Base-by-base conservation (phyloP, 2,797 vertebrate species). In the Botia kubotai region DNA sequence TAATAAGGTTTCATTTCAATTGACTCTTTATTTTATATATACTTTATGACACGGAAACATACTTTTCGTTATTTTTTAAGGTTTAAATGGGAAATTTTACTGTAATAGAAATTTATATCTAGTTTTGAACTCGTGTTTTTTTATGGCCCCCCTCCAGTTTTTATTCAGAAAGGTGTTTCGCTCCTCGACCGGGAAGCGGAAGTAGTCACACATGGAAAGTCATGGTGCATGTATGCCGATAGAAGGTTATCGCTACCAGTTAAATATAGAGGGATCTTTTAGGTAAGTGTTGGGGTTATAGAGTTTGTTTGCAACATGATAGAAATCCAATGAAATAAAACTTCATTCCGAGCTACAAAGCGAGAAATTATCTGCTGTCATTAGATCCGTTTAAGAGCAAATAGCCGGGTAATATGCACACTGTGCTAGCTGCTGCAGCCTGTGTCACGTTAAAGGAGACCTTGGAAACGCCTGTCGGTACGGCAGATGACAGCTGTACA, bases 161-260 rank as follows among this genome's bases (percentile, higher is more conserved):
- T 60, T 26, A 36, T 52, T 2, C 2, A 14, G 29, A 21, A 62
- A 71, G 26, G 80, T 91, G n/a, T 75, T 84, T 11, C 79, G 84
- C 80, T 76, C 89, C 87, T 76, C 89, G 92, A 94, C 93, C 93
- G 84, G 95, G 95, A 95, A 95, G 91, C 92, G 95, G 94, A 95
- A 95, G 86, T 50, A 50, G 19, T 66, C 75, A 17, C 84, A 65
- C 79, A 84, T 84, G 85, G 83, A 87, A 90, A 92, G 91, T 93
- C 90, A 89, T 87, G 89, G 88, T 88, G 89, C 83, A 33, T 84
- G 89, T 83, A 83, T 85, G 72, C 87, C 71, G 89, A 87, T 85
- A 87, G 92, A 94, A 94, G 94, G 94, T 94, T 94, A 93, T 87
- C 82, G 81, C 62, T 79, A 77, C 33, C 72, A 75, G 75, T 69